Percentiles rank a stretch among this genome's conserved stretches.
Conservation (phyloP, 2,797 vertebrate genomes). For the Anas bernieri region DNA sequence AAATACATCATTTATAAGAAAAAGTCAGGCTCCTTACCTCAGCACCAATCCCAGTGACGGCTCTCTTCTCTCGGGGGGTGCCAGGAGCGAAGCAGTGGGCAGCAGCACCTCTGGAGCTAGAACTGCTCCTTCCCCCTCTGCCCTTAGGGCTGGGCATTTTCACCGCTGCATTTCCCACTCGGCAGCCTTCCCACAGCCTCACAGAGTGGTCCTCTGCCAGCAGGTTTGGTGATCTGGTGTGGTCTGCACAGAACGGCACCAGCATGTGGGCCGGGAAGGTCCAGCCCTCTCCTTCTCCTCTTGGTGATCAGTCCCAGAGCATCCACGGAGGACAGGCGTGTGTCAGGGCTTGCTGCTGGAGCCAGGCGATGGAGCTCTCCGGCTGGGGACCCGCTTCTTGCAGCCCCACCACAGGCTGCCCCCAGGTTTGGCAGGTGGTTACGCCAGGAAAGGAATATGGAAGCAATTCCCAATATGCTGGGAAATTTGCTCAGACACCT, state of each 20-base stretch:
- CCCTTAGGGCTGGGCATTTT: accelerated
- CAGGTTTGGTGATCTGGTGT: neutral
- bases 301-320: neutral
- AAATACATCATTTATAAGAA: neutral
- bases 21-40: neutral
- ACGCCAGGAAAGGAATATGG: neutral
- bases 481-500: neutral
- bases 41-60: accelerated
- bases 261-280: accelerated
- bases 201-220: neutral
- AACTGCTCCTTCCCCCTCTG: accelerated
- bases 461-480: neutral
- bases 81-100: accelerated
- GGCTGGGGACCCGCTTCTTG: accelerated
- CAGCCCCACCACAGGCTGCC: accelerated
- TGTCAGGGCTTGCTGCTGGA: no score
- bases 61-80: accelerated
- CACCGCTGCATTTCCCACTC: accelerated
- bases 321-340: accelerated
- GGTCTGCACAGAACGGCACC: neutral
- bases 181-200: neutral
- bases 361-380: neutral
- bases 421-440: no score
- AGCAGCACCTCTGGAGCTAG: neutral
- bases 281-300: neutral